Base-by-base conservation (phyloP, 2,797 vertebrate genomes). In the Cryptoblepharus egeriae region DNA sequence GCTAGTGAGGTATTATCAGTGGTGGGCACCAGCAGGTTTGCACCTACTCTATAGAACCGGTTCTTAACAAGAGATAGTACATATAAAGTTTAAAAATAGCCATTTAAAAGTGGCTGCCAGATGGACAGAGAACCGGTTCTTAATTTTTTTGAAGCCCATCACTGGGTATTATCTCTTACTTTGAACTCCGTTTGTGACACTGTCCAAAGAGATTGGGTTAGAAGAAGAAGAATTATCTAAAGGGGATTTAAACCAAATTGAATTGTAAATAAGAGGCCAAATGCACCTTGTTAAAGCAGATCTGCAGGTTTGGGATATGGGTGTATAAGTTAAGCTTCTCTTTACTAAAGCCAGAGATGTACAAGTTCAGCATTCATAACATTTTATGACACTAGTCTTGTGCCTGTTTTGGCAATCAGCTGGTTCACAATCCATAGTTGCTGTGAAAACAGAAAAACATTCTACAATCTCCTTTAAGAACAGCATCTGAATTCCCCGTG, bases 321-420 rank as follows among this genome's bases (percentile, higher is more conserved):
- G 35, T 12, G 5, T 45, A 45, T 58, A 24, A 78, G 77, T 9
- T 57, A 68, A 8, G 12, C 16, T 78, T 37, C 35, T 67, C 35
- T 58, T 57, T 30, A 37, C 30, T n/a, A 18, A 82, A 77, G 20
- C 26, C n/a, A n/a, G n/a, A 4, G 30, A 52, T n/a, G n/a, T 63
- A n/a, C 26, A 52, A 18, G n/a, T 37, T 63, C 57, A 52, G 65
- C 73, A 61, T 37, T 82, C 52, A 15, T 70, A 70, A 69, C 69
- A 26, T 61, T 28, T n/a, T 77, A 75, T n/a, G 67, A 42, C 11
- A 3, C 58, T 77, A 30, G 39, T 68, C 57, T 60, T 70, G 68
- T 69, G 58, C 61, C 52, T 82, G 37, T 60, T 69, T 69, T 76
- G n/a, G 73, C 80, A 60, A 37, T 60, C 39, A 37, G 37, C 52